phyloP scores from a whole-genome alignment of 2,888 invertebrate species.

The Ernsta delagoae region DNA sequence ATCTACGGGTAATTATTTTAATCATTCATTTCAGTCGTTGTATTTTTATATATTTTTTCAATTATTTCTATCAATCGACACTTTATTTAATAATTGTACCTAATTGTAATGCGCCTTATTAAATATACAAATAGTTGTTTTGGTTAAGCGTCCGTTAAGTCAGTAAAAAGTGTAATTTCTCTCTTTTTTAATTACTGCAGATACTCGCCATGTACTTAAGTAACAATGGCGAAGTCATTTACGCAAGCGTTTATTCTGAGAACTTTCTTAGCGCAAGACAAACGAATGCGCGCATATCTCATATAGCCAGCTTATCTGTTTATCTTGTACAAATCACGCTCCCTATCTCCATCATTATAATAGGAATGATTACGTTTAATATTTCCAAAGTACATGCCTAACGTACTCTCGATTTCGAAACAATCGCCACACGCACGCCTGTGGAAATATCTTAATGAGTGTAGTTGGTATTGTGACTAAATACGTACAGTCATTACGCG shows the following conservation, averaged over 20 bases:
- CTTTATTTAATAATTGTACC: no score
- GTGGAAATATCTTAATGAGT: conserved; percentile 78
- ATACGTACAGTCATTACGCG: conserved; percentile 61
- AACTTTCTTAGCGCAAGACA: conserved; percentile 16
- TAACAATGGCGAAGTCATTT: conserved; percentile 7
- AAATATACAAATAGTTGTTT: no score
- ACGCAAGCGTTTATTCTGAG: conserved; percentile 14
- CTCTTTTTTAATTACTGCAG: background rate
- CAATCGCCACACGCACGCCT: conserved; percentile 71
- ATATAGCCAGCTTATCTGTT: conserved; percentile 25
- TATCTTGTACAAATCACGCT: conserved; percentile 22
- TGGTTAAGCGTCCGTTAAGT: no score
- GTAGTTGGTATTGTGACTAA: conserved; percentile 61
- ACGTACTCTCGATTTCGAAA: conserved; percentile 79
- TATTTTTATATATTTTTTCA: no score
- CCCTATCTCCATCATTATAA: conserved; percentile 25
- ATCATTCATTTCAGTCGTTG: no score
- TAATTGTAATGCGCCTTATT: no score
- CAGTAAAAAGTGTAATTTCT: background rate
- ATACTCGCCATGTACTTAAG: background rate
- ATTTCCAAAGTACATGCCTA: conserved; percentile 38
- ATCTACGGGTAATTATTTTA: no score
- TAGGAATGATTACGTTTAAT: conserved; percentile 36
- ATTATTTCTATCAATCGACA: no score
- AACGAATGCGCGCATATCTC: conserved; percentile 9